Conservation (phyloP, 2,113 vertebrate genomes). For the Microtus richardsoni region DNA sequence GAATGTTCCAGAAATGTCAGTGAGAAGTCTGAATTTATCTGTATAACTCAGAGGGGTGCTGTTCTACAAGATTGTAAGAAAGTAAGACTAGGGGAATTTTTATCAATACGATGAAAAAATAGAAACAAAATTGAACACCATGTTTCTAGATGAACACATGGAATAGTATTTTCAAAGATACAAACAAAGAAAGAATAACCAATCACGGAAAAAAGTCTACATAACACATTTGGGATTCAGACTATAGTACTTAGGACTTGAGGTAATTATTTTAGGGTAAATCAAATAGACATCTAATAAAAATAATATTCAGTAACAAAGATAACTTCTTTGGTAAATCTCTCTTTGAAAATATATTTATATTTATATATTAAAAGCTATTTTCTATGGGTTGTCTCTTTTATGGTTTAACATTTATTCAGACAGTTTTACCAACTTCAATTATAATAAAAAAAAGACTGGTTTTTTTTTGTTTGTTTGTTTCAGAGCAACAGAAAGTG, state of each 20-base stretch:
- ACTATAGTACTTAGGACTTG: background rate
- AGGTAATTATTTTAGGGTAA: background rate
- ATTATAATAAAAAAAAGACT: background rate
- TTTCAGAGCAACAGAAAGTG: background rate
- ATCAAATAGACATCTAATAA: slow-evolving; percentile 25
- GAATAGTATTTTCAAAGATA: background rate
- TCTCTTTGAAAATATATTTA: slow-evolving; percentile 44
- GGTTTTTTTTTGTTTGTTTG: too few species aligned
- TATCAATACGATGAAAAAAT: background rate
- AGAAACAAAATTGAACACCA: background rate
- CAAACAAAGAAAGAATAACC: background rate
- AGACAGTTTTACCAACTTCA: background rate
- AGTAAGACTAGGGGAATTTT: background rate
- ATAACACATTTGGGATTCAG: background rate
- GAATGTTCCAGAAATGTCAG: background rate
- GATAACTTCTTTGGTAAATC: slow-evolving; percentile 8
- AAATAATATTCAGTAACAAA: background rate
- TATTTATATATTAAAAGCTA: background rate
- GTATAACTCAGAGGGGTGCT: background rate
- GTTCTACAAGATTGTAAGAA: background rate
- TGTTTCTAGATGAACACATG: background rate
- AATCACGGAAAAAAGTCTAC: background rate
- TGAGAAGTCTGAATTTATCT: background rate
- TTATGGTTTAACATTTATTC: slow-evolving; percentile 41
- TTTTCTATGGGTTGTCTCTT: slow-evolving; percentile 5